phyloP scores from a whole-genome alignment of 2,113 vertebrate genomes.

The Stegostoma tigrinum region DNA sequence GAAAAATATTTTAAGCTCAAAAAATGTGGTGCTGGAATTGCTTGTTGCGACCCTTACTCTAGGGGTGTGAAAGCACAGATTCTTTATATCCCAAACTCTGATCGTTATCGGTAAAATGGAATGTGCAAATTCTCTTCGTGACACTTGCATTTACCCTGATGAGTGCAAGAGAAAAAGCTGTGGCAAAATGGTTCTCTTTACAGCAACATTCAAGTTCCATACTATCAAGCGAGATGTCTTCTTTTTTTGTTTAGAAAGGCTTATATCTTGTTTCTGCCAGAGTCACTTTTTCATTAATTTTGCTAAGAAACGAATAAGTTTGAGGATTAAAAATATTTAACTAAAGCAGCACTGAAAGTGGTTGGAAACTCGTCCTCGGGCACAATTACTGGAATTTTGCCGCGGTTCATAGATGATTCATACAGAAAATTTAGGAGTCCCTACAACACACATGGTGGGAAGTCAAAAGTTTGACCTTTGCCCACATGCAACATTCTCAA shows the following conservation, averaged over 20 bases:
- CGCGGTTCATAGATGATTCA: neutral
- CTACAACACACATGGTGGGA: neutral
- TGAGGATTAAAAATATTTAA: neutral
- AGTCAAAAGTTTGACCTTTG: neutral
- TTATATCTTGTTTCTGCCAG: neutral
- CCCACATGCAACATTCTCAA: neutral
- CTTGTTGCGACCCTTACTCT: too few relatives aligned
- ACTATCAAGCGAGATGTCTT: too few relatives aligned
- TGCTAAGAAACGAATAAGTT: neutral
- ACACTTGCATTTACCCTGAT: too few relatives aligned
- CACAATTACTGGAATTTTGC: neutral
- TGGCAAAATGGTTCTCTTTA: too few relatives aligned
- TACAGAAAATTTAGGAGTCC: neutral
- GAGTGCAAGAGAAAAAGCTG: too few relatives aligned
- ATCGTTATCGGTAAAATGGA: too few relatives aligned
- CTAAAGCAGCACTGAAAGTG: neutral
- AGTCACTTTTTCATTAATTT: neutral
- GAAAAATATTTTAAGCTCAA: too few relatives aligned
- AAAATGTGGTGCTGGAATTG: too few relatives aligned
- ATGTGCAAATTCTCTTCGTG: too few relatives aligned
- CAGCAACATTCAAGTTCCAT: too few relatives aligned
- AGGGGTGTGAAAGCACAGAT: too few relatives aligned
- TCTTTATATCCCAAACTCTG: too few relatives aligned
- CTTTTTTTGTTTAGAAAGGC: neutral
- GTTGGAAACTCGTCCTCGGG: neutral